These are phyloP conservation scores for Gymnocheta viridis DNA, from an alignment of 2,888 invertebrate genomes.

Conservation along the genomic window DNA sequence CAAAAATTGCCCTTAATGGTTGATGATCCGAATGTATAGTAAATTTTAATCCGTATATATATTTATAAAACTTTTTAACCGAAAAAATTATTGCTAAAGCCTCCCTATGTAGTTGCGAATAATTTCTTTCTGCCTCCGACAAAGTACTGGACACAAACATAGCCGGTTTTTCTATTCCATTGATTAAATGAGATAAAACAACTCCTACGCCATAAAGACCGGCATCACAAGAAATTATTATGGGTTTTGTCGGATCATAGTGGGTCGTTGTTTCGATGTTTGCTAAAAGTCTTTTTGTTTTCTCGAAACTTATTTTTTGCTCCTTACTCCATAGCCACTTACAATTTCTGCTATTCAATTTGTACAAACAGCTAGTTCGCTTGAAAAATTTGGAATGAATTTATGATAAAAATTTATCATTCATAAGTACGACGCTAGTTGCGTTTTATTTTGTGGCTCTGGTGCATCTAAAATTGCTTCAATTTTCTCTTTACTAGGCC, in stretches of 20 bases:
- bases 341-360: too few species aligned
- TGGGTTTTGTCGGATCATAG: constrained; percentile 44
- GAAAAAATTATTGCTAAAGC: too few species aligned
- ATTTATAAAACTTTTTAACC: too few species aligned
- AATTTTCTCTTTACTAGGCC: constrained; percentile 3
- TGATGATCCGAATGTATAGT: constrained; percentile 50
- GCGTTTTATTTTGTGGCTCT: not conserved
- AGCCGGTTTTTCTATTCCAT: constrained; percentile 36
- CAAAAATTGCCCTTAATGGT: constrained; percentile 46
- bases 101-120: too few species aligned
- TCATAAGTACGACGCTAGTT: not conserved
- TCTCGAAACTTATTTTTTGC: too few species aligned
- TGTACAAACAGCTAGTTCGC: too few species aligned
- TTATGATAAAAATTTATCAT: constrained; percentile 29
- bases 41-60: constrained; percentile 40
- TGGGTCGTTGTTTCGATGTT: too few species aligned
- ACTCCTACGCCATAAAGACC: constrained; percentile 55
- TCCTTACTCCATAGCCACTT: too few species aligned
- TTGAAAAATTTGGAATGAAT: constrained; percentile 41
- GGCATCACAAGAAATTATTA: constrained; percentile 48
- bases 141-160: constrained; percentile 50
- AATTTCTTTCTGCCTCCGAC: not conserved
- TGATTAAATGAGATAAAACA: constrained; percentile 47
- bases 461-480: constrained; percentile 4
- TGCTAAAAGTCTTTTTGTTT: too few species aligned